Base-by-base conservation (phyloP, 2,797 vertebrate species). In the Sparus aurata region DNA sequence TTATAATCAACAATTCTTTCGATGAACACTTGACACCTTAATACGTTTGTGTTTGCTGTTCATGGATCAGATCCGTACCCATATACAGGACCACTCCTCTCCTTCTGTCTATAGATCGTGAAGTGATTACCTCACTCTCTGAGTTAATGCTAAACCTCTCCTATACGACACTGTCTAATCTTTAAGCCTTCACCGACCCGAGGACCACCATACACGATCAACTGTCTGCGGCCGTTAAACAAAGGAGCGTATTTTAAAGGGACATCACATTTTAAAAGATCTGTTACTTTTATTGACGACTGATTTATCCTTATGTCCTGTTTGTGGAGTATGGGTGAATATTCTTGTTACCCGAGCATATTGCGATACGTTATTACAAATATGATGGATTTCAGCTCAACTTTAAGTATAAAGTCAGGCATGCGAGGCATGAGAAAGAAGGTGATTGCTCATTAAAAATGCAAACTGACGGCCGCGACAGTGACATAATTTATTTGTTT, bases 131-230 rank as follows among this genome's bases (percentile, higher is more conserved):
- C 71, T 91, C 85, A 87, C 73, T 69, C 79, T 79, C 53, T 50
- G 47, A 87, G 89, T 93, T 92, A 93, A 94, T 93, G 80, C 82
- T 87, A 89, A 92, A 94, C 85, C 78, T 77, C 74, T 79, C 46
- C 82, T 91, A 59, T 87, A 85, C 79, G 77, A 76, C 71, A 65
- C 8, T 83, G 85, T 86, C 85, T 91, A 94, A 90, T 92, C 43
- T 80, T 91, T 94, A 93, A 94, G 79, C 92, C 77, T 67, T 58
- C 11, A 12, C 81, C 82, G 58, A 90, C 77, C 75, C 75, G 69
- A 75, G 73, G 82, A 82, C 75, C 81, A 23, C 62, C 76, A 52
- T 58, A 66, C 73, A 82, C 18, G 55, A 81, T 69, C 63, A 74
- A 50, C 57, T 77, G 68, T 54, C 46, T 25, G 16, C 69, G 62